Conservation (phyloP, 1,140 invertebrate species). For the Ceratina japonica region DNA sequence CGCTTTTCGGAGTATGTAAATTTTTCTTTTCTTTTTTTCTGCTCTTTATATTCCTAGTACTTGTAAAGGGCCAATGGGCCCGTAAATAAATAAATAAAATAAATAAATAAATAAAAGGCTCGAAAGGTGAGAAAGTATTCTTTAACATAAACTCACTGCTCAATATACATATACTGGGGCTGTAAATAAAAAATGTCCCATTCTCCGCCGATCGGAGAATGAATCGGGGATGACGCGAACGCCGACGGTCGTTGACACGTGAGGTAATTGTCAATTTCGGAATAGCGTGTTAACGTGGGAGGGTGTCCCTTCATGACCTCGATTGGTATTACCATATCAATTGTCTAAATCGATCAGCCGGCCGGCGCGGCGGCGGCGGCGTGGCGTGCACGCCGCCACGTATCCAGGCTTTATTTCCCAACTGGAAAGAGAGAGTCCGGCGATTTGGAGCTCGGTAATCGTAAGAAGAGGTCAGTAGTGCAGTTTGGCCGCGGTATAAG, state of each 20-base stretch:
- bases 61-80: too few relatives aligned
- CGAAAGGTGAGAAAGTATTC: too few relatives aligned
- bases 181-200: too few relatives aligned
- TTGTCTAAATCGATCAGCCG: background rate
- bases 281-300: conserved; percentile 8
- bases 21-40: too few relatives aligned
- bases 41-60: too few relatives aligned
- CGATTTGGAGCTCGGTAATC: conserved; percentile 52
- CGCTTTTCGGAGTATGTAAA: too few relatives aligned
- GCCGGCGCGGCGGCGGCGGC: background rate
- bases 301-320: conserved; percentile 16
- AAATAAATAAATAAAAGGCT: too few relatives aligned
- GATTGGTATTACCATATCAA: conserved; percentile 3
- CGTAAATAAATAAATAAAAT: too few relatives aligned
- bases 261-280: conserved; percentile 15
- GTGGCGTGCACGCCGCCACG: background rate
- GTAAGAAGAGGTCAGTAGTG: conserved; percentile 63
- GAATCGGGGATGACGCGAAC: background rate
- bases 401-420: conserved; percentile 35
- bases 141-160: too few relatives aligned
- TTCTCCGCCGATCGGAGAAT: too few relatives aligned
- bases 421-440: conserved; percentile 47
- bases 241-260: conserved; percentile 24
- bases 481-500: conserved; percentile 59
- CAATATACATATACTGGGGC: too few relatives aligned